phyloP scores from a whole-genome alignment of 2,888 invertebrate species.

The Watsonalla cultraria region DNA sequence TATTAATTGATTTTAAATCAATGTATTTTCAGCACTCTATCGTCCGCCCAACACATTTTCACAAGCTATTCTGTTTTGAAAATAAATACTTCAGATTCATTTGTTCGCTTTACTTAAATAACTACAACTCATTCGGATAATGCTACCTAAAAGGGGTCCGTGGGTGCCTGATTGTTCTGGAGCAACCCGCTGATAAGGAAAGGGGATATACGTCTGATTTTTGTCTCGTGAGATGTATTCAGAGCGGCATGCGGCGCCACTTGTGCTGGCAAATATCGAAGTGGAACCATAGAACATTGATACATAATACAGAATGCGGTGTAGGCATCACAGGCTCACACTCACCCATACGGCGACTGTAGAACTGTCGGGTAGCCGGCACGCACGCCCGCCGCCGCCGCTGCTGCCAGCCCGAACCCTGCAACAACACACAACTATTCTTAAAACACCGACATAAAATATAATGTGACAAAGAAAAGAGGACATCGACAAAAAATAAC shows the following conservation, averaged over 20 bases:
- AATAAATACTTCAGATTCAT: too few relatives aligned
- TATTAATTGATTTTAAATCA: too few relatives aligned
- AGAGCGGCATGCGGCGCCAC: conserved; percentile 66
- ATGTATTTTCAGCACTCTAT: too few relatives aligned
- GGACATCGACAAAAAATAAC: conserved; percentile 37
- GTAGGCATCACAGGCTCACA: conserved; percentile 37
- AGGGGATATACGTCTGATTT: conserved; percentile 53
- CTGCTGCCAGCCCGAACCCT: conserved; percentile 70
- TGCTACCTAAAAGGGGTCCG: too few relatives aligned
- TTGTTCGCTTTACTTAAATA: too few relatives aligned
- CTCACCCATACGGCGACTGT: conserved; percentile 92
- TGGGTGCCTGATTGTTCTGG: too few relatives aligned
- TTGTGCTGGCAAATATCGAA: conserved; percentile 75
- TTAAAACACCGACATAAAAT: conserved; percentile 22
- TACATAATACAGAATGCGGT: conserved; percentile 58
- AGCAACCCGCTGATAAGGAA: neutral
- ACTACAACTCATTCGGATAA: too few relatives aligned
- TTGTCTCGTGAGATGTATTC: conserved; percentile 77
- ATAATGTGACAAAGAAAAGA: conserved; percentile 37
- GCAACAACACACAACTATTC: conserved; percentile 46
- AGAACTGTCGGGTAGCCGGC: conserved; percentile 88
- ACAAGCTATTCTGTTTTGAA: too few relatives aligned
- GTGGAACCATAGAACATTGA: conserved; percentile 76
- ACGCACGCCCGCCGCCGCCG: conserved; percentile 84
- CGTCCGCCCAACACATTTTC: too few relatives aligned